Base-by-base conservation (phyloP, 2,888 invertebrate genomes). In the Lamproptera curius region DNA sequence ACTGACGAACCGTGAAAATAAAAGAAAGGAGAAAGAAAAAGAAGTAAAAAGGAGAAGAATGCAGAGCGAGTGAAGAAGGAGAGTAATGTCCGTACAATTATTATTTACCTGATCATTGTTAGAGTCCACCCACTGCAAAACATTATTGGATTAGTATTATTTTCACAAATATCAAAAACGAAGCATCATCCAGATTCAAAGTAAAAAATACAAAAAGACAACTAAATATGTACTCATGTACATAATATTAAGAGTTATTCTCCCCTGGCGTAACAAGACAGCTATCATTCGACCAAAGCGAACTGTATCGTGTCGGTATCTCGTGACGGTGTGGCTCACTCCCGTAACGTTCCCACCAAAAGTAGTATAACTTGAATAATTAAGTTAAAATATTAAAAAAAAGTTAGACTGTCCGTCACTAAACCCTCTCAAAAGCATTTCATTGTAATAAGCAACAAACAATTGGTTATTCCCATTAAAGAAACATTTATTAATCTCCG, bases 101-200 rank as follows among this genome's bases (percentile, higher is more conserved):
- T 63, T 64, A 68, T 66, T 90, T 91, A 91, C 91, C 91, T 91
- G 91, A 61, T 90, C 91, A 77, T 89, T 90, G 85, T 89, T 90
- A 82, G 90, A 89, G 85, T 90, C 91, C 82, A 91, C 91, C 91
- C 91, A 91, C 91, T 91, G 90, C 67, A 86, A 87, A 83, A 86
- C 72, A 85, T 84, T 80, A 74, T 73, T 66, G 50, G 53, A 90
- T 85, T 84, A 84, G 84, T n/a, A n/a, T n/a, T n/a, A n/a, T n/a
- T n/a, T n/a, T 82, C 70, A 87, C 75, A 72, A 54, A 36, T 66
- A 57, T 59, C 60, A 65, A 61, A 60, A 58, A 70, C 65, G 59
- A 65, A 51, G 20, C 20, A 20, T 5, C 20, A 6, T 3, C 20
- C 20, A 6, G 20, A 5, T 3, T 20, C 4, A 20, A 57, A 57